Base-by-base conservation (phyloP, 2,888 invertebrate genomes). In the Gortyna flavago region DNA sequence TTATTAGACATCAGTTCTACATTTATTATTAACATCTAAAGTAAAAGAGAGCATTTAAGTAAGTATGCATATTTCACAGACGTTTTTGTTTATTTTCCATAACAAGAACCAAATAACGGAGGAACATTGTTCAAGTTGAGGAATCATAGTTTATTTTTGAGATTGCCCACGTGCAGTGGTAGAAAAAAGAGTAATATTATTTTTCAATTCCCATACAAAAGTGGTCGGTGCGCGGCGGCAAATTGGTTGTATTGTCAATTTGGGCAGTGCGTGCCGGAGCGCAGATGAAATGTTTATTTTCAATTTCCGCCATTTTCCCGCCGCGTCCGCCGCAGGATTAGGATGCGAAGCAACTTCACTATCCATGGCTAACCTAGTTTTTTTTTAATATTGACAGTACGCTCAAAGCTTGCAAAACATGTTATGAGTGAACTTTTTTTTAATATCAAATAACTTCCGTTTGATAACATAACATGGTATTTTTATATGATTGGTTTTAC, bases 171-270 rank as follows among this genome's bases (percentile, higher is more conserved):
- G 93, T 93, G 93, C 93, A 90, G 86, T 93, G 90, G 92, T 91
- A 92, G 92, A 94, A 95, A 95, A 95, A 95, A 95, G 94, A 93
- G 95, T 95, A 96, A 96, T 96, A 96, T 96, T 96, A 96, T 96
- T 96, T 96, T 96, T 96, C 96, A 95, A 96, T 96, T 96, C 96
- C 93, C 95, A 96, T 95, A 96, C 96, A 96, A 96, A 96, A 96
- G 96, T 96, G 96, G 96, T 93, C 95, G 94, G 94, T 91, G 93
- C 91, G 95, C 95, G 94, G 93, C 95, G 93, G 93, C 95, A 96
- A 96, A 96, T 96, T 96, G 96, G 96, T 95, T 96, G 96, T 96
- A 96, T 96, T 96, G 96, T 96, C 96, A 96, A 96, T 96, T 96
- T 96, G 96, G 96, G 94, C 96, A 96, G 96, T 96, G 96, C 96